Base-by-base conservation (phyloP, 2,113 vertebrate species). In the Syngnathoides biaculeatus region DNA sequence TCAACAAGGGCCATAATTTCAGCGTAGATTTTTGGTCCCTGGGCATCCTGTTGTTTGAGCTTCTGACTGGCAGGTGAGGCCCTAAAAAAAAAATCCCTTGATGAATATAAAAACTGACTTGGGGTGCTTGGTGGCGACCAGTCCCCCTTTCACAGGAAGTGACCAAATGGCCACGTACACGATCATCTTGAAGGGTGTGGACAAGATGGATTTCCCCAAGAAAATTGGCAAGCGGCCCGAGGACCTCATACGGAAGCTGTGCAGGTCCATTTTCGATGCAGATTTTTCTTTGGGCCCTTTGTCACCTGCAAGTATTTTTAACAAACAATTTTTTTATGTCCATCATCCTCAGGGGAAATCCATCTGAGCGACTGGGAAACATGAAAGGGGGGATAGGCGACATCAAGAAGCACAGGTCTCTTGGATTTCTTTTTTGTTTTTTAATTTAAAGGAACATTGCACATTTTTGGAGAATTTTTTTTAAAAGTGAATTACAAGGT, bases 131-230 rank as follows among this genome's bases (percentile, higher is more conserved):
- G 52, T 35, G 22, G 22, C 22, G 9, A 24, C 22, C 65, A 99
- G 97, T 89, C 97, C 97, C 69, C 97, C 97, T 62, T 99, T 99
- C 92, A 98, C 97, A 91, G 97, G 96, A 82, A 95, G 96, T 71
- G 97, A 99, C 85, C 97, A 97, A 64, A 99, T 99, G 97, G 98
- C 98, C 92, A 99, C 97, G 6, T 99, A 99, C 65, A 99, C 98
- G 87, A 97, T 98, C 82, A 98, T 99, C 84, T 77, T 99, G 84
- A 94, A 95, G 87, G 97, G 97, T 71, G 98, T 99, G 69, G 97
- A 99, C 87, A 98, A 98, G 96, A 98, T 99, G 69, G 97, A 98
- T 93, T 99, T 98, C 93, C 96, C 96, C 94, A 99, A 98, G 94
- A 98, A 98, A 92, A 98, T 99, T 88, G 96, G 94, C 90, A 98